A percentile compares a stretch with the other conserved stretches of the same genome.
Evolutionary conservation across 2,113 vertebrate species (phyloP).

Genomic region (Ailuropoda melanoleuca): DNA sequence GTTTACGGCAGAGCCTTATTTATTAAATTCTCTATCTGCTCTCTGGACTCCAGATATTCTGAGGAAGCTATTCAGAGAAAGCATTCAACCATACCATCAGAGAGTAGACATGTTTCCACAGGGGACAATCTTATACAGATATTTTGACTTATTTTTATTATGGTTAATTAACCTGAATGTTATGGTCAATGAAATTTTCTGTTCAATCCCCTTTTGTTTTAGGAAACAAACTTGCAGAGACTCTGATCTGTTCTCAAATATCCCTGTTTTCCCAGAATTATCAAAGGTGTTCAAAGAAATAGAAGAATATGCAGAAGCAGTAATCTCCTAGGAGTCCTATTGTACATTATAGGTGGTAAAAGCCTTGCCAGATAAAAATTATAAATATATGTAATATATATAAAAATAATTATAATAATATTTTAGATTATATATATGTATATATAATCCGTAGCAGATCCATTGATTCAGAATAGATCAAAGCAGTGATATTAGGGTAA

Average conservation of each 20-base stretch:
- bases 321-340: not conserved
- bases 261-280: not conserved
- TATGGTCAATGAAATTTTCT: not conserved
- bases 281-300: not conserved
- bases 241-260: not conserved
- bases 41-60: not conserved
- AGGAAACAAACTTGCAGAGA: not conserved
- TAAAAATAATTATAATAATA: not conserved
- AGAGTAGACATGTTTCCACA: not conserved
- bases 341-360: not conserved
- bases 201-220: not conserved
- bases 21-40: not conserved
- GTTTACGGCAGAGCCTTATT: slow-evolving; percentile 31
- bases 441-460: not conserved
- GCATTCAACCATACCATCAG: not conserved
- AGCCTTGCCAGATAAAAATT: not conserved
- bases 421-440: too few relatives aligned
- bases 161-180: slow-evolving; percentile 6
- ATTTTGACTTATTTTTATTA: slow-evolving; percentile 43
- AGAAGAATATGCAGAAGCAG: not conserved
- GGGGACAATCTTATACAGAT: not conserved
- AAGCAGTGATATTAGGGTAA: not conserved
- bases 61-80: not conserved
- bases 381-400: not conserved
- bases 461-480: not conserved